Conservation (phyloP, 2,797 vertebrate species). For the Chromis chromis region DNA sequence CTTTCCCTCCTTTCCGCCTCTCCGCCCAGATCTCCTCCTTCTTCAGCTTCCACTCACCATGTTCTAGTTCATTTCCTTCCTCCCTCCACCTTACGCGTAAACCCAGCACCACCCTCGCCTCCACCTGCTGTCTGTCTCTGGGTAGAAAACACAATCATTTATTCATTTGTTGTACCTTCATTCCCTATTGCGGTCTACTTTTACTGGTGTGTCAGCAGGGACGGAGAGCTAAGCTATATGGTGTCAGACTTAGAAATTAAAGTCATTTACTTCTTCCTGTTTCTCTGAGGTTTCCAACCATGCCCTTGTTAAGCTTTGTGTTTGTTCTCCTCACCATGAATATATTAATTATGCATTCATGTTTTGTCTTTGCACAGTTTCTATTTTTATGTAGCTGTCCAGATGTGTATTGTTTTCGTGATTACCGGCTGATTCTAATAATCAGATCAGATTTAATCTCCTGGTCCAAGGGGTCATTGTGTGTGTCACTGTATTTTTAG, state of each 20-base stretch:
- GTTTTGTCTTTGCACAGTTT: background rate
- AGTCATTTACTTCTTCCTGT: conserved; percentile 21
- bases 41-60: conserved; percentile 20
- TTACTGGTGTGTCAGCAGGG: conserved; percentile 45
- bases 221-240: conserved; percentile 7
- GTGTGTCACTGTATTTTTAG: background rate
- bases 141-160: conserved; percentile 70
- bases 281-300: background rate
- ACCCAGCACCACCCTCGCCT: background rate
- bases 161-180: conserved; percentile 69
- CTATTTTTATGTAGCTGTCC: background rate
- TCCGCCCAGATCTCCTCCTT: conserved; percentile 9
- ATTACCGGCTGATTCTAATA: conserved; percentile 2
- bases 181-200: conserved; percentile 53
- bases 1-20: conserved; percentile 27
- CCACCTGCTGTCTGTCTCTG: conserved; percentile 43
- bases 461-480: conserved; percentile 7
- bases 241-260: conserved; percentile 28
- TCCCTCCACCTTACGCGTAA: background rate
- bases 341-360: background rate
- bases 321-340: background rate
- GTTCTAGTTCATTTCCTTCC: conserved; percentile 16
- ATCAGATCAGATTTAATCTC: conserved; percentile 18
- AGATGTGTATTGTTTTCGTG: conserved; percentile 27
- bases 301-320: background rate